Evolutionary conservation across 2,797 vertebrate species (phyloP).

Genomic region (Pseudotriccus pelzelni): DNA sequence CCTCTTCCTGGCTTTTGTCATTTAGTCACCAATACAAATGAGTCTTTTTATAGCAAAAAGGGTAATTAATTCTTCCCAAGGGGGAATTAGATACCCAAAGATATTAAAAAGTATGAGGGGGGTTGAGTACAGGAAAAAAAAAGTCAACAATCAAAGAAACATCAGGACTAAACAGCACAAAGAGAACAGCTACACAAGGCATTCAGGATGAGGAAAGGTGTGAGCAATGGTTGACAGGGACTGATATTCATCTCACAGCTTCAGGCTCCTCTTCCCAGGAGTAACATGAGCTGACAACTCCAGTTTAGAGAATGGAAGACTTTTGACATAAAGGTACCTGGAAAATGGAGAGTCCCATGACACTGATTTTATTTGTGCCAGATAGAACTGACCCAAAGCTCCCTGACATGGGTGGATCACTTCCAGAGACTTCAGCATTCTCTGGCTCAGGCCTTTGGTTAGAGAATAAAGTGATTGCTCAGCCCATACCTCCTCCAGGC

Average conservation of each 20-base stretch:
- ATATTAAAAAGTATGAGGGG: neutral
- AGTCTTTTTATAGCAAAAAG: neutral
- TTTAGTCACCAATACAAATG: neutral
- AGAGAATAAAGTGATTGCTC: neutral
- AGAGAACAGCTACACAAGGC: neutral
- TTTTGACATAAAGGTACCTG: neutral
- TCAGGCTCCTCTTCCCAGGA: neutral
- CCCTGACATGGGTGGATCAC: neutral
- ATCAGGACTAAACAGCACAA: neutral
- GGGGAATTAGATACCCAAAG: neutral
- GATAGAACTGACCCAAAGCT: neutral
- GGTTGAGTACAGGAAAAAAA: neutral
- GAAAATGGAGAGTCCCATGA: neutral
- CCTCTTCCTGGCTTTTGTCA: neutral
- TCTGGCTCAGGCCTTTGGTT: neutral
- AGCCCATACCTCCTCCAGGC: conserved; percentile 89
- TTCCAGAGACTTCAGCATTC: neutral
- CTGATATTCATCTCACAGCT: neutral
- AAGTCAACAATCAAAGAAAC: neutral
- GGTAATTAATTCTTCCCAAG: neutral
- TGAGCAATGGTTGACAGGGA: neutral
- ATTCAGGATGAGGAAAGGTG: neutral
- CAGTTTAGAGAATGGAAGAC: neutral
- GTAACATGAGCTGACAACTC: neutral
- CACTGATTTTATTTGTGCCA: neutral